These are phyloP conservation scores for Arge pagana DNA, from an alignment of 2,888 invertebrate genomes.

Conservation along the genomic window DNA sequence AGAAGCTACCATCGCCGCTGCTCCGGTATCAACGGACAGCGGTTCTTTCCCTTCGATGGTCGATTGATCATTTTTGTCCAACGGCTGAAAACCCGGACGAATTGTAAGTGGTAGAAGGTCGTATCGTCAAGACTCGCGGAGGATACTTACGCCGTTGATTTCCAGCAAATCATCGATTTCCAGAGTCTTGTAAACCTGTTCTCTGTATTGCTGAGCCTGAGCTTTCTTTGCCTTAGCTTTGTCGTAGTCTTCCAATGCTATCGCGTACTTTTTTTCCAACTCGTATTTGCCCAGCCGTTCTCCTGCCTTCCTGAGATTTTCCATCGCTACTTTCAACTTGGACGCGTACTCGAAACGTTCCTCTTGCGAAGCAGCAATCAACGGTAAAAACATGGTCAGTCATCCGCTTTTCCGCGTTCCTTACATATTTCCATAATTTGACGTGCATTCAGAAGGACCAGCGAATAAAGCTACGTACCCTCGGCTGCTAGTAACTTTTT, in stretches of 20 bases:
- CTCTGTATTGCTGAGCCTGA: slow-evolving; percentile 84
- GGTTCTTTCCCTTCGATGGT: slow-evolving; percentile 45
- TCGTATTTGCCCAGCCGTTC: slow-evolving; percentile 90
- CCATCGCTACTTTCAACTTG: slow-evolving; percentile 84
- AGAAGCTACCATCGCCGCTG: slow-evolving; percentile 32
- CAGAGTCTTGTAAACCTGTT: slow-evolving; percentile 75
- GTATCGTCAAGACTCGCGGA: neutral
- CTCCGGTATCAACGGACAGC: slow-evolving; percentile 37
- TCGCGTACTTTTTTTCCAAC: slow-evolving; percentile 89
- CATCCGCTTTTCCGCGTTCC: no score
- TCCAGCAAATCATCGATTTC: slow-evolving; percentile 81
- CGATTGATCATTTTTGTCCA: slow-evolving; percentile 51
- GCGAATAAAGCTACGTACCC: slow-evolving; percentile 61
- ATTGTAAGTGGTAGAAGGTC: neutral
- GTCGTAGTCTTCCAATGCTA: slow-evolving; percentile 91
- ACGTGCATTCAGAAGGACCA: slow-evolving; percentile 8
- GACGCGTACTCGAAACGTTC: slow-evolving; percentile 94
- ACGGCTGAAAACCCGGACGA: slow-evolving; percentile 35
- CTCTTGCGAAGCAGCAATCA: slow-evolving; percentile 60
- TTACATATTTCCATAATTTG: neutral
- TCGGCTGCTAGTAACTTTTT: slow-evolving; percentile 88
- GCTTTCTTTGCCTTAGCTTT: slow-evolving; percentile 86
- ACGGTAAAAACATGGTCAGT: slow-evolving; percentile 10
- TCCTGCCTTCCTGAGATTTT: slow-evolving; percentile 81
- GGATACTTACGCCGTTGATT: slow-evolving; percentile 68